Evolutionary conservation across 35 echinoderm and acorn worm species (phyloP), one percentile per base, ranked within the genome.

Genomic region (Apostichopus japonicus): DNA sequence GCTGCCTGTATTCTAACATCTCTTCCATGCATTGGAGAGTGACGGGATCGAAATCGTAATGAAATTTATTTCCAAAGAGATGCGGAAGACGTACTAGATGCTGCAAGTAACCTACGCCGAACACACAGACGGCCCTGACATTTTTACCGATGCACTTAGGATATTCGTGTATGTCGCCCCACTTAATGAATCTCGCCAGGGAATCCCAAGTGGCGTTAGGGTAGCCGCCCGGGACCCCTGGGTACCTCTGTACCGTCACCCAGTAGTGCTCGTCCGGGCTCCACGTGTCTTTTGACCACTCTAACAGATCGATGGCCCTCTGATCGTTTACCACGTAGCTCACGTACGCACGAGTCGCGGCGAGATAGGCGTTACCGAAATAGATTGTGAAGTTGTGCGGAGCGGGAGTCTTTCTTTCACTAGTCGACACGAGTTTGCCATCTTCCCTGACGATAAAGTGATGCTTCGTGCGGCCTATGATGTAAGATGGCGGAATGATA

Each of bases 1-100:
- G 23, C 23, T 79, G 86, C 55, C 95, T 92, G 53, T 92, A 90
- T 24, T 96, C 90, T n/a, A 96, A 24, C 63, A 83, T 62, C 55
- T 96, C 95, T 76, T 96, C 95, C 7, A 97, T 25, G 90, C 95
- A 97, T 54, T 97, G 95, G 19, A 97, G 86, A 11, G 91, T 59
- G 21, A 97, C 72, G 5, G 95, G 86, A 65, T 97, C 95, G 86
- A 86, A 95, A 73, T 77, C 70, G 84, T 94, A 94, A 70, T 97
- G 76, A 55, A 96, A 77, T 86, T 96, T 96, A 71, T 95, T 94
- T 5, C 84, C 95, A 84, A 92, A 96, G 2, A 94, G 58, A 80
- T 94, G 82, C 8, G 95, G 95, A 24, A 17, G 21, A 23, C 16
- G 59, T 3, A 25, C 7, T 21, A 96, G 84, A 65, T 93, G 90